Evolutionary conservation across 2,888 invertebrate species (phyloP).

Genomic region (Hirtodrosophila alboralis): DNA sequence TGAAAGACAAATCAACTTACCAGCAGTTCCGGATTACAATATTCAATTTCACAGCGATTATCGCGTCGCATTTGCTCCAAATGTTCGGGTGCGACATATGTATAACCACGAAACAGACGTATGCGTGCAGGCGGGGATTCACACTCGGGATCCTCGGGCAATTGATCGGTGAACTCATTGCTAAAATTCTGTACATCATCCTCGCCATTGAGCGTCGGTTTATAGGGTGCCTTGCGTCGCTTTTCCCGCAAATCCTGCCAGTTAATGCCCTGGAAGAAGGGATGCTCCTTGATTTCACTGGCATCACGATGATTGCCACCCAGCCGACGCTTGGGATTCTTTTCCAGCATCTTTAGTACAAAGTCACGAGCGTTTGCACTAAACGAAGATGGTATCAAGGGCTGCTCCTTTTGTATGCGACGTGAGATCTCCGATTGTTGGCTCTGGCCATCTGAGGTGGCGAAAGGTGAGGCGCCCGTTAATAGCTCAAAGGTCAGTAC

Average conservation of each 20-base stretch:
- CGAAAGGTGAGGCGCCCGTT: conserved; percentile 98
- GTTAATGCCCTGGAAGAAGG: conserved; percentile 92
- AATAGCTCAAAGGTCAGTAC: conserved; percentile 97
- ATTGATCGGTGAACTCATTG: conserved; percentile 97
- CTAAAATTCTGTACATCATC: conserved; percentile 98
- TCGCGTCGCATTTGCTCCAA: conserved; percentile 63
- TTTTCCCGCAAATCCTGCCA: conserved; percentile 93
- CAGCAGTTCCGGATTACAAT: conserved; percentile 70
- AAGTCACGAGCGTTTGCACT: conserved; percentile 89
- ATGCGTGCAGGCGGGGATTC: conserved; percentile 93
- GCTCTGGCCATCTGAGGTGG: conserved; percentile 96
- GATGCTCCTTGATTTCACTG: conserved; percentile 94
- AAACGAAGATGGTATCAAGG: conserved; percentile 94
- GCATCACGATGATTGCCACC: conserved; percentile 93
- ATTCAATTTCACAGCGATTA: conserved; percentile 68
- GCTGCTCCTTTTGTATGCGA: conserved; percentile 94
- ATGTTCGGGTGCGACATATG: conserved; percentile 93
- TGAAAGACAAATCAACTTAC: too few species aligned
- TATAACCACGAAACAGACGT: conserved; percentile 95
- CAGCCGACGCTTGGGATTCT: conserved; percentile 94
- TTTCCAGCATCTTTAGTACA: conserved; percentile 92
- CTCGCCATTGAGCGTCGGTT: conserved; percentile 93
- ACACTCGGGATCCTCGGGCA: conserved; percentile 95
- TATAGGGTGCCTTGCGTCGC: conserved; percentile 93
- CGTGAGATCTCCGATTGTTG: conserved; percentile 97